phyloP scores from a whole-genome alignment of 2,797 vertebrate genomes.

The Mormyrus hasselquistii region DNA sequence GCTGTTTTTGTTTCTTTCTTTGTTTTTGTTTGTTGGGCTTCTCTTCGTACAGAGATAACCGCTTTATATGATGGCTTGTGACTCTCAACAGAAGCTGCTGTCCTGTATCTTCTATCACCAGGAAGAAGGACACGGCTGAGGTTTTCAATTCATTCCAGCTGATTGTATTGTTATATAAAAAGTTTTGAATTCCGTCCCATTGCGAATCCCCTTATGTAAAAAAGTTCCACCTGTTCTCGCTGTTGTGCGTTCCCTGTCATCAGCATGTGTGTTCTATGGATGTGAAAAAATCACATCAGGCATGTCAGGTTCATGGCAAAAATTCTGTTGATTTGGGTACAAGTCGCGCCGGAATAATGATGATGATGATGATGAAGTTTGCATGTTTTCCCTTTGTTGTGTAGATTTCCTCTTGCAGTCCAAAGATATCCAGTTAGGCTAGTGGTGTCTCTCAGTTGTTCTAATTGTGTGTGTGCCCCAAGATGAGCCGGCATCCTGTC shows the following conservation, averaged over 20 bases:
- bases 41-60: too few relatives aligned
- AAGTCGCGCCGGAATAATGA: neutral
- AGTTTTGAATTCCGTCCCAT: neutral
- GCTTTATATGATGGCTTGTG: neutral
- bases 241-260: neutral
- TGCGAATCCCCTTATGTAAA: neutral
- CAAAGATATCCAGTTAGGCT: neutral
- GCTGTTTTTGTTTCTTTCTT: neutral
- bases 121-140: neutral
- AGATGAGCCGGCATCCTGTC: neutral
- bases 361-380: neutral
- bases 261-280: neutral
- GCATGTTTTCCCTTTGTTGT: neutral
- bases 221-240: neutral
- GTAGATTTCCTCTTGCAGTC: neutral
- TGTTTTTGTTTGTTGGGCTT: neutral
- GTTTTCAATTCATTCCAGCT: neutral
- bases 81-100: neutral
- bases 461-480: neutral
- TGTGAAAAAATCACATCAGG: neutral
- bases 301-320: neutral
- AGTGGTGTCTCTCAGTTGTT: neutral
- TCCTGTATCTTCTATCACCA: neutral
- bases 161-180: neutral
- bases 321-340: neutral